Conservation (phyloP, 2,888 invertebrate species). For the Byasa hedistus region DNA sequence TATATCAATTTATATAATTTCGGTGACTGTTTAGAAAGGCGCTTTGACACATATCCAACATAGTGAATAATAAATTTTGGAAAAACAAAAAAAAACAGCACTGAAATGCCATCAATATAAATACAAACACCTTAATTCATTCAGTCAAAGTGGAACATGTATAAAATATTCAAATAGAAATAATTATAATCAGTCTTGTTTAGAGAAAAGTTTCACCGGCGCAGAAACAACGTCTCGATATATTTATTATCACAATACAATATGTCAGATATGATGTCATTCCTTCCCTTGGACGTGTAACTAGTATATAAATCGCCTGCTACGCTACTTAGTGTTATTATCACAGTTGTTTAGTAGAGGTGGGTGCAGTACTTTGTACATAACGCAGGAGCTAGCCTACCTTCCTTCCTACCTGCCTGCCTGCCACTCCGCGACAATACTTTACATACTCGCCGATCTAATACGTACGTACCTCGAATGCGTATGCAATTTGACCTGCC, state of each 20-base stretch:
- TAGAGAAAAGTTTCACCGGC: constrained; percentile 77
- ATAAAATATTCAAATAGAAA: constrained; percentile 80
- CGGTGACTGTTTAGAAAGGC: constrained; percentile 79
- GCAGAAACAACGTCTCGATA: constrained; percentile 62
- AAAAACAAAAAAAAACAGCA: constrained; percentile 58
- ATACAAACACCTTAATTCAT: constrained; percentile 77
- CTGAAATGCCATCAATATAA: constrained; percentile 75
- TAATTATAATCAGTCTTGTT: constrained; percentile 82
- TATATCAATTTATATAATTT: constrained; percentile 58
- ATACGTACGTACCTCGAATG: constrained; percentile 57
- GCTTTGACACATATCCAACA: constrained; percentile 79
- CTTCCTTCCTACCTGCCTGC: constrained; percentile 65
- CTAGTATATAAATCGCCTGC: constrained; percentile 80
- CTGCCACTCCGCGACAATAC: constrained; percentile 57
- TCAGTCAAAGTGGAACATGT: constrained; percentile 78
- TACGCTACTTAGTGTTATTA: constrained; percentile 81
- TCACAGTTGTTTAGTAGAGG: constrained; percentile 81
- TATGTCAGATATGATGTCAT: constrained; percentile 82
- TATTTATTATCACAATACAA: constrained; percentile 76
- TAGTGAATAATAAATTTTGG: constrained; percentile 73
- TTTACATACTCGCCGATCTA: constrained; percentile 60
- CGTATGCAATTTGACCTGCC: constrained; percentile 59
- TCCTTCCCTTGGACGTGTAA: constrained; percentile 80
- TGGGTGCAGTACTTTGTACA: constrained; percentile 81
- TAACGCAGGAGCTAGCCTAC: constrained; percentile 68